Evolutionary conservation across 2,113 vertebrate genomes (phyloP).

Genomic region (Alces alces): DNA sequence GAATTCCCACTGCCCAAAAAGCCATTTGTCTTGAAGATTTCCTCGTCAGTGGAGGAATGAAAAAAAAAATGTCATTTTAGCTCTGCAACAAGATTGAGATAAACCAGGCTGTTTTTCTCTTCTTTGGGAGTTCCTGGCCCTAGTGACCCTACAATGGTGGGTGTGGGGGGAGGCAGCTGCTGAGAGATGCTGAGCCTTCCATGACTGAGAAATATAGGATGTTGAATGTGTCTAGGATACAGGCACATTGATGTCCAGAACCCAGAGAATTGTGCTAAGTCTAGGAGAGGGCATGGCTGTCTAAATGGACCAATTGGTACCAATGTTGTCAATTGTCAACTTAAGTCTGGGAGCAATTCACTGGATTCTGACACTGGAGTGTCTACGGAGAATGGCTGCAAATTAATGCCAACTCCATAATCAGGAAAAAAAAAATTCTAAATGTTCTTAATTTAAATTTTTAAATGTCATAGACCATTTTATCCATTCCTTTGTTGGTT

Average conservation of each 20-base stretch:
- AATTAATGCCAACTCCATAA: neutral
- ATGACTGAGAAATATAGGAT: neutral
- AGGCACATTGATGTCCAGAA: neutral
- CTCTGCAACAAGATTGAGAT: neutral
- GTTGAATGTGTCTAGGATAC: neutral
- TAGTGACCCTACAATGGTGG: neutral
- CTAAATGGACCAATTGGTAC: neutral
- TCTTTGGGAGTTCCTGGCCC: neutral
- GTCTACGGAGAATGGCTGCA: neutral
- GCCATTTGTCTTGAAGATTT: constrained; percentile 63
- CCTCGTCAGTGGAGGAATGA: neutral
- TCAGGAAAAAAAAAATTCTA: neutral
- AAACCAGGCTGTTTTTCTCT: neutral
- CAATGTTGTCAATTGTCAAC: neutral
- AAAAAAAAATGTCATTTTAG: neutral
- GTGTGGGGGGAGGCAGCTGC: neutral
- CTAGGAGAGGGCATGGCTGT: neutral
- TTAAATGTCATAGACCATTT: neutral
- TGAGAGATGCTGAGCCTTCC: neutral
- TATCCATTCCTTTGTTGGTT: neutral
- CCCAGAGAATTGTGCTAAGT: neutral
- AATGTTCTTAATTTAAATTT: neutral
- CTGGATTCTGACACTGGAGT: neutral
- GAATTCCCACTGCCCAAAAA: constrained; percentile 34
- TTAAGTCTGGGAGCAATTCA: neutral